These are phyloP conservation scores for Temnopleurus reevesii DNA, from an alignment of 53 echinoderm and acorn worm species.

Conservation along the genomic window DNA sequence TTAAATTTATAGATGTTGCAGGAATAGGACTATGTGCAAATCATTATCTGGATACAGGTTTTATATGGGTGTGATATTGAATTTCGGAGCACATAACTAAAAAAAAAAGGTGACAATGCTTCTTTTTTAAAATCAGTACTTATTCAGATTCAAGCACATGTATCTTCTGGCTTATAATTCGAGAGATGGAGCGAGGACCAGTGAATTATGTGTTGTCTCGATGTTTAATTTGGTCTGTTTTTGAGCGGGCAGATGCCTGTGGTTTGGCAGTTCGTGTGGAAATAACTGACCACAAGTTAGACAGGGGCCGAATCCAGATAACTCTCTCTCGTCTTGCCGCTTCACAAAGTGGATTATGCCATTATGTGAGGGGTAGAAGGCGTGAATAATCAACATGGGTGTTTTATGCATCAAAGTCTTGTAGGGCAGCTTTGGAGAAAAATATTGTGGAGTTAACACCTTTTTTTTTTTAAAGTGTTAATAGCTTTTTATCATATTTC, in stretches of 20 bases:
- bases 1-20: no score
- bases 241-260: background rate
- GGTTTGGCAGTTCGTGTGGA: background rate
- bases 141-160: no score
- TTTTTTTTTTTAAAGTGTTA: background rate
- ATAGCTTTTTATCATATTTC: background rate
- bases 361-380: background rate
- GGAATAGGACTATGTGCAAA: no score
- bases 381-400: background rate
- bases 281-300: conserved; percentile 1
- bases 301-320: background rate
- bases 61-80: no score
- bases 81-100: no score
- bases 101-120: no score
- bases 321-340: background rate
- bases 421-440: no score
- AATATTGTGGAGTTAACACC: background rate
- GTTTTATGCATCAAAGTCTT: background rate
- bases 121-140: no score
- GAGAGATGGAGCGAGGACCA: background rate
- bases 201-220: no score
- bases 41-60: no score
- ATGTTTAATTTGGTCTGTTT: background rate
- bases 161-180: background rate
- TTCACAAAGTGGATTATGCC: background rate